Evolutionary conservation across 2,797 vertebrate genomes (phyloP), one percentile per base, ranked within the genome.

Genomic region (Sebastes iracundus): DNA sequence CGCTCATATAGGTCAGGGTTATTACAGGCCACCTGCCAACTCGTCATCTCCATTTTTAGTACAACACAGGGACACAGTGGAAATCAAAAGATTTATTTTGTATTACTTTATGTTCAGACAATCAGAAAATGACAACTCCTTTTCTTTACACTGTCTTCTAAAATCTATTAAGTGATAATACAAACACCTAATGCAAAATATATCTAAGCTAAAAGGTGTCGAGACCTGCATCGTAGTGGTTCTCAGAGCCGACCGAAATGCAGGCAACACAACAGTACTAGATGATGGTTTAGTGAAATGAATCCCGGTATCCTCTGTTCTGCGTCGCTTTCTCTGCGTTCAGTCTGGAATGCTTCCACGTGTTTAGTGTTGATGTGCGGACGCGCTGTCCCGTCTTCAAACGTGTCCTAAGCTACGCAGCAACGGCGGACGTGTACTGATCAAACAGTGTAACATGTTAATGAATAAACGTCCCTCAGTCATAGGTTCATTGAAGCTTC

Each of bases 31-130:
- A 67, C 27, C 46, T 53, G 46, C 25, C 35, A 65, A 27, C 8
- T 20, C 14, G 2, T 32, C n/a, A 49, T 12, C 6, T 46, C n/a
- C 18, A n/a, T 20, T 18, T 18, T 20, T 1, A 60, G 14, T 46
- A 72, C 78, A 70, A 84, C 46, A 80, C 64, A 82, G 14, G 46
- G 22, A 90, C 80, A 85, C 38, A 35, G 33, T 60, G 23, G 72
- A 89, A 92, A 90, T 91, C 93, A 92, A 93, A 90, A 87, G 56
- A 87, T 82, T 88, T 70, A 66, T 93, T 93, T 88, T 88, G 80
- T 90, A 90, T 92, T 90, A 89, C 77, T 90, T 90, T 84, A 91
- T 75, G 75, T 80, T 90, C 83, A 91, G 88, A 90, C 87, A 92
- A 90, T 86, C 87, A 90, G 78, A 92, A 94, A 91, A 92, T 80